phyloP scores from a whole-genome alignment of 2,113 vertebrate genomes.

The Oxyura jamaicensis region DNA sequence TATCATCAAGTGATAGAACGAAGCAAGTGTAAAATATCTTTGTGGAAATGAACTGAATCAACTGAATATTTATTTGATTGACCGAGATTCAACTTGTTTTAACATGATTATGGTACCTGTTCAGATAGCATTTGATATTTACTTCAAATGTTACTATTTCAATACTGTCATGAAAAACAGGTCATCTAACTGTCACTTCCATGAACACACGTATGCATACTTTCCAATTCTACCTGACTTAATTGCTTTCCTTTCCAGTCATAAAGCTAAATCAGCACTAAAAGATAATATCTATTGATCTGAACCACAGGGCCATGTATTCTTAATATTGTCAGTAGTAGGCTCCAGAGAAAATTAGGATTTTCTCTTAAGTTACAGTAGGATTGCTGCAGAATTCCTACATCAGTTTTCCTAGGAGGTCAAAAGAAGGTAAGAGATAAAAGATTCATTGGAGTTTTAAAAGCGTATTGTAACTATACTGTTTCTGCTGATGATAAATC shows the following conservation, averaged over 20 bases:
- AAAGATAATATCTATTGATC: constrained; percentile 35
- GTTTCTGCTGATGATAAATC: neutral
- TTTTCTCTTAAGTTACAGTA: neutral
- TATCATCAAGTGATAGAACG: neutral
- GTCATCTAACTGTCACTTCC: constrained; percentile 12
- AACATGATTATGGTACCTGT: constrained; percentile 42
- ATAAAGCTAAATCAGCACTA: constrained; percentile 35
- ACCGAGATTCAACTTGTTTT: constrained; percentile 5
- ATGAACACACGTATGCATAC: neutral
- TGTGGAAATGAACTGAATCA: neutral
- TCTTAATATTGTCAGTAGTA: neutral
- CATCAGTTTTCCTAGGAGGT: neutral
- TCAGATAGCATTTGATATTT: constrained; percentile 29
- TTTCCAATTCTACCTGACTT: neutral
- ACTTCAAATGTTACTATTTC: neutral
- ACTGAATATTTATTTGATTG: constrained; percentile 35
- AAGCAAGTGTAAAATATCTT: neutral
- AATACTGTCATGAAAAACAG: neutral
- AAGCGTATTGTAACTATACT: rapidly evolving
- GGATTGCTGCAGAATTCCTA: neutral
- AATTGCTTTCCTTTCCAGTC: constrained; percentile 51
- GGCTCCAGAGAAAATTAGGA: neutral
- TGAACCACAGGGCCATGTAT: neutral
- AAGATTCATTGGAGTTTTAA: neutral
- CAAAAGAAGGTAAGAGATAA: neutral